Percentiles rank a stretch among this genome's conserved stretches.
Conservation (phyloP, 1,140 invertebrate genomes). For the Contarinia nasturtii region DNA sequence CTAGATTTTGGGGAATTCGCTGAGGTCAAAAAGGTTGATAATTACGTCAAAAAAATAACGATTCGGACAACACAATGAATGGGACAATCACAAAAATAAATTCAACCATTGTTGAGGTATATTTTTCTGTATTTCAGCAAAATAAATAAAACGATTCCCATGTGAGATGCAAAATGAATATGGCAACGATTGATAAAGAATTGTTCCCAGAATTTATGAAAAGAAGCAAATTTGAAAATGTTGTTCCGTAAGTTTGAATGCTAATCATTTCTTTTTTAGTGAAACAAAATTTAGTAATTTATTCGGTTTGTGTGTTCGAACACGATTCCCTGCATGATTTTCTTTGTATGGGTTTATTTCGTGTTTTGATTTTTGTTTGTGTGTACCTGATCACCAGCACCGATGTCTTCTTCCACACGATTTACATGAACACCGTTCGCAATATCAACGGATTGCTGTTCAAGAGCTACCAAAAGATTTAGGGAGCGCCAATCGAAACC, state of each 20-base stretch:
- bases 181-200: no score
- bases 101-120: not conserved
- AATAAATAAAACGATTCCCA: not conserved
- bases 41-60: no score
- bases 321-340: no score
- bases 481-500: constrained; percentile 99
- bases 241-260: no score
- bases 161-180: not conserved
- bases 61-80: no score
- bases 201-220: no score
- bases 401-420: constrained; percentile 81
- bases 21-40: no score
- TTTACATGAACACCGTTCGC: constrained; percentile 86
- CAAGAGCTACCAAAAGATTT: constrained; percentile 93
- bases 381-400: constrained; percentile 97
- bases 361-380: constrained; percentile 1
- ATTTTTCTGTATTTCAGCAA: not conserved
- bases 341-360: not conserved
- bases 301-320: no score
- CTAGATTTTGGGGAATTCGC: no score
- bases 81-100: not conserved
- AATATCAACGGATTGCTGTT: constrained; percentile 96
- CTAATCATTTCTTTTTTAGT: no score
- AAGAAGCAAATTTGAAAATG: no score
- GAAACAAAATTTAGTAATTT: no score